These are phyloP conservation scores for Lamellibrachia luymesi DNA, from an alignment of 1,140 invertebrate species.

Conservation along the genomic window DNA sequence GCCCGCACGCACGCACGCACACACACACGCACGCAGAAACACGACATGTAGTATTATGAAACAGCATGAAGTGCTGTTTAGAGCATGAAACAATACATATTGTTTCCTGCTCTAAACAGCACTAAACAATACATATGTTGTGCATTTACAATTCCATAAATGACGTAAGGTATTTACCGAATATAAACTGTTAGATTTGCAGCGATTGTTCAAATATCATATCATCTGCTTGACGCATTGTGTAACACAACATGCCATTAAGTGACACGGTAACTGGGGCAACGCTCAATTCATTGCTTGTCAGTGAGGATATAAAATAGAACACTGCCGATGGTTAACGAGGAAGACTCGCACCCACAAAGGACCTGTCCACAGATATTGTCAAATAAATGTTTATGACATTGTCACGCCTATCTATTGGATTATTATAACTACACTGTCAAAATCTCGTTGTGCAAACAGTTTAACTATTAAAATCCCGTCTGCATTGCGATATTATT, in stretches of 20 bases:
- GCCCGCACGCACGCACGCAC: no score
- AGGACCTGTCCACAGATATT: not conserved
- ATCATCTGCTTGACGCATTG: not conserved
- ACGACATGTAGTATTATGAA: not conserved
- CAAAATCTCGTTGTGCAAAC: no score
- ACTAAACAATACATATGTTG: not conserved
- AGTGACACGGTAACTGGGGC: not conserved
- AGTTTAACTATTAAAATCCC: no score
- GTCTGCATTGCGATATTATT: no score
- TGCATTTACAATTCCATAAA: not conserved
- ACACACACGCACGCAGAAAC: no score
- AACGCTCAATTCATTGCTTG: not conserved
- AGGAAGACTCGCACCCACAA: not conserved
- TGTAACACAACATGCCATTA: not conserved
- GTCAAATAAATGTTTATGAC: not conserved
- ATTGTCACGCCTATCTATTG: not conserved
- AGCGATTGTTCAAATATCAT: not conserved
- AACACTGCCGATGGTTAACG: not conserved
- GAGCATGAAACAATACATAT: no score
- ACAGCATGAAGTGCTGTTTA: no score
- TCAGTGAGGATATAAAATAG: not conserved
- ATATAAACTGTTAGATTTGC: not conserved
- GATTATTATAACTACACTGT: no score
- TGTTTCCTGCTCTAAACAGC: no score
- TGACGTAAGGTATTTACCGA: not conserved